These are phyloP conservation scores for Pachyseris speciosa DNA, from an alignment of 64 coral and sea anemone genomes.

Conservation along the genomic window DNA sequence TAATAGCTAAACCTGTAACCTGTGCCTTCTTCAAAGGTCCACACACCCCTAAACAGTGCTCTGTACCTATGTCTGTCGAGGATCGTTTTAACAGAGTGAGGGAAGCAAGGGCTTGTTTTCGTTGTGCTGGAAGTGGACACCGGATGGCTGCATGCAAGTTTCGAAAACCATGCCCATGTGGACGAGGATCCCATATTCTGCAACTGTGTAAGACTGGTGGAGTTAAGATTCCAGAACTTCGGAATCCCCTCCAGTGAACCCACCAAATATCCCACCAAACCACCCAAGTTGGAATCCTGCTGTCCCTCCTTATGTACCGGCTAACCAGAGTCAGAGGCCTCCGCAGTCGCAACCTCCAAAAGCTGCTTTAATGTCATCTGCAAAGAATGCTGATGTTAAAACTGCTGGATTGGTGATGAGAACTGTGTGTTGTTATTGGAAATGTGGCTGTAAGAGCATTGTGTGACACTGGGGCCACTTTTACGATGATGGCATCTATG, in stretches of 20 bases:
- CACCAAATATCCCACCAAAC: not conserved
- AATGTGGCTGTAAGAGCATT: not conserved
- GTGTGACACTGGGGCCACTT: slow-evolving; percentile 13
- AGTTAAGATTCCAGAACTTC: too few relatives aligned
- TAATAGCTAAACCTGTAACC: not conserved
- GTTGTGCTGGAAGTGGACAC: not conserved
- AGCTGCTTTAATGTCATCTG: not conserved
- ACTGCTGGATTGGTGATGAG: too few relatives aligned
- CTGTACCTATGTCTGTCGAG: too few relatives aligned
- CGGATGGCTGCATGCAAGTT: not conserved
- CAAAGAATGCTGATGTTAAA: too few relatives aligned
- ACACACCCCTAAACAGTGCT: too few relatives aligned
- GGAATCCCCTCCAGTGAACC: not conserved
- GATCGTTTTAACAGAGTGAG: too few relatives aligned
- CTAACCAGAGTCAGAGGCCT: not conserved
- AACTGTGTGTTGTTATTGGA: not conserved
- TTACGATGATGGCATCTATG: not conserved
- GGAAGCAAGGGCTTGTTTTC: not conserved
- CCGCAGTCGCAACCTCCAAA: not conserved
- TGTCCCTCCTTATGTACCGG: not conserved
- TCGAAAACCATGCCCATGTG: slow-evolving; percentile 5
- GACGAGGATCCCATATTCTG: not conserved
- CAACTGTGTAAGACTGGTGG: too few relatives aligned
- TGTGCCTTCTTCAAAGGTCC: too few relatives aligned
- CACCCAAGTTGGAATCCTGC: slow-evolving; percentile 2